These are phyloP conservation scores for Mimas tiliae DNA, from an alignment of 2,888 invertebrate species.

Conservation along the genomic window DNA sequence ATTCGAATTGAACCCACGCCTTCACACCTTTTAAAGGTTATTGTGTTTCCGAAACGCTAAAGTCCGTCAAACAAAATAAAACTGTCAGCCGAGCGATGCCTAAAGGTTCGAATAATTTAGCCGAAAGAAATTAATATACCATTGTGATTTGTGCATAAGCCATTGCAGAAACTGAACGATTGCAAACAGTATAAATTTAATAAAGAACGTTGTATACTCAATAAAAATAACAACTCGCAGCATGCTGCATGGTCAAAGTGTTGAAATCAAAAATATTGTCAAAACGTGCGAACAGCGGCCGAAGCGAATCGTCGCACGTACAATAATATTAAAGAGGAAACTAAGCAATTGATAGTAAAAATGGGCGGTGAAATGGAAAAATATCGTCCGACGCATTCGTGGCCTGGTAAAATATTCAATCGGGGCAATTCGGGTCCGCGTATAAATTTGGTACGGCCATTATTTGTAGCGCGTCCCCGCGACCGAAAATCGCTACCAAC, in stretches of 20 bases:
- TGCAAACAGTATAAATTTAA: background rate
- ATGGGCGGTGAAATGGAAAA: slow-evolving; percentile 82
- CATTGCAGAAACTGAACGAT: background rate
- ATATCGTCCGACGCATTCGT: slow-evolving; percentile 81
- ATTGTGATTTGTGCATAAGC: slow-evolving; percentile 25
- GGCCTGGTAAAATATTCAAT: slow-evolving; percentile 84
- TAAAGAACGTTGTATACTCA: background rate
- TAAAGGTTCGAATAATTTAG: slow-evolving; percentile 15
- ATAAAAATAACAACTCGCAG: background rate
- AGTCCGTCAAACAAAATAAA: slow-evolving; percentile 47
- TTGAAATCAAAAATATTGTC: slow-evolving; percentile 9
- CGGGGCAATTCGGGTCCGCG: slow-evolving; percentile 82
- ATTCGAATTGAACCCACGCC: slow-evolving; percentile 73
- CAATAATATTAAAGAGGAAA: slow-evolving; percentile 80
- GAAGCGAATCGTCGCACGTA: slow-evolving; percentile 26
- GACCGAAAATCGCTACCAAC: slow-evolving; percentile 81
- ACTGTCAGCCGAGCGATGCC: slow-evolving; percentile 41
- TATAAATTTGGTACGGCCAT: slow-evolving; percentile 81
- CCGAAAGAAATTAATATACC: slow-evolving; percentile 17
- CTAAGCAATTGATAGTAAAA: slow-evolving; percentile 83
- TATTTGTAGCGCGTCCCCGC: slow-evolving; percentile 81
- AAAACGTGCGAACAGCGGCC: slow-evolving; percentile 20
- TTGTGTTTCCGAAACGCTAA: slow-evolving; percentile 78
- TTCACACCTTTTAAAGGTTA: slow-evolving; percentile 84
- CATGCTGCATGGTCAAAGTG: background rate